Evolutionary conservation across 1,140 invertebrate genomes (phyloP), one percentile per base, ranked within the genome.

Genomic region (Potamilus streckersoni): DNA sequence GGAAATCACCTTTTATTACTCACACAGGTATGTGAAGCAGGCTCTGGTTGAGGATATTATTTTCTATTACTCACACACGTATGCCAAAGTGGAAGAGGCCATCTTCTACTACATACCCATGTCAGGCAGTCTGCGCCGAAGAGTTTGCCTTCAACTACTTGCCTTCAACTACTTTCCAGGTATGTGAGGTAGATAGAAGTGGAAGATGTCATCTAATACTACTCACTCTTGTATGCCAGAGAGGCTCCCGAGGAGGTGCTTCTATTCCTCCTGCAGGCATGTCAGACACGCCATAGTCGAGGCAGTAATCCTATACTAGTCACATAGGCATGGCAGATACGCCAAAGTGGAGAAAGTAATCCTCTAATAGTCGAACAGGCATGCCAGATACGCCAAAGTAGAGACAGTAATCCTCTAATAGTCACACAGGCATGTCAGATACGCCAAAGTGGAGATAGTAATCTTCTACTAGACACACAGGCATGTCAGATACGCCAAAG

Each of bases 11-110:
- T 96, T 97, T 88, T 96, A 96, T 87, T 96, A 96, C 86, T 94
- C 94, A 11, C 95, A 96, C 86, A 93, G 94, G 93, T 94, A 91
- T 55, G 71, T 49, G 6, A 49, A 49, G 11, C 5, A 49, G 6
- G 93, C 95, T 79, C 84, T 96, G 13, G 92, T 94, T 79, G 95
- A 96, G 88, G 95, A 96, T 90, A 92, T 95, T 81, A 93, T 92
- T 73, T 96, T 97, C 88, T 96, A 96, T 87, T 96, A 96, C 86
- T 94, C 94, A 11, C 95, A 96, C 87, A 93, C 94, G 93, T 94
- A 91, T 58, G 71, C 38, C 38, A 49, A 49, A 49, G 38, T 49
- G 38, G 38, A 49, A 11, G 0, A 49, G 11, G 38, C 11, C 38
- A 49, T 49, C 6, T 49, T 49, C 38, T 49, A 49, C 38, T 49